Evolutionary conservation across 2,797 vertebrate species (phyloP).

Genomic region (Benthosema pterotum): DNA sequence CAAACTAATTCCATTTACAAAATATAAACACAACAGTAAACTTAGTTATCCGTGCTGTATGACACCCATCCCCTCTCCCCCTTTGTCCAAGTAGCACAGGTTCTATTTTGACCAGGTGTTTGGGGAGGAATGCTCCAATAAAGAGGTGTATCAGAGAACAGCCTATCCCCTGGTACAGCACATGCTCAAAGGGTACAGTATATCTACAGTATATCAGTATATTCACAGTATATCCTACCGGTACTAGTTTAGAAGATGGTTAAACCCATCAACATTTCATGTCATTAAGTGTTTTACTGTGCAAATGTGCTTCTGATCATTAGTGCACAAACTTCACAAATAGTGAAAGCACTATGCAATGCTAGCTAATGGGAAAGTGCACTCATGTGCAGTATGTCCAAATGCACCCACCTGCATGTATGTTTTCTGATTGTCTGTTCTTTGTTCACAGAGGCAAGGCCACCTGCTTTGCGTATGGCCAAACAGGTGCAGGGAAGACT

Average conservation of each 20-base stretch:
- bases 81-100: constrained; percentile 85
- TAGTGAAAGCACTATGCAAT: too few relatives aligned
- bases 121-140: constrained; percentile 85
- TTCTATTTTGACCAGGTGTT: constrained; percentile 96
- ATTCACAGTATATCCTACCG: not conserved
- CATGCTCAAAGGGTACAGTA: constrained; percentile 87
- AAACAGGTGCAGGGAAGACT: constrained; percentile 94
- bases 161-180: constrained; percentile 90
- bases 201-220: constrained; percentile 18
- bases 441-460: constrained; percentile 82
- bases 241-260: too few relatives aligned
- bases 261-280: too few relatives aligned
- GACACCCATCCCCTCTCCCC: not conserved
- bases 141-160: constrained; percentile 89
- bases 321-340: too few relatives aligned
- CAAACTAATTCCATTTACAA: too few relatives aligned
- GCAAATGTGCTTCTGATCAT: too few relatives aligned
- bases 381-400: too few relatives aligned
- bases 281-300: too few relatives aligned
- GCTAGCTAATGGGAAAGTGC: too few relatives aligned
- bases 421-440: constrained; percentile 5
- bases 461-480: constrained; percentile 92
- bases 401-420: not conserved
- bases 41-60: not conserved
- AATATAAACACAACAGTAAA: not conserved